phyloP scores from a whole-genome alignment of 2,888 invertebrate species.

The Galeruca laticollis region DNA sequence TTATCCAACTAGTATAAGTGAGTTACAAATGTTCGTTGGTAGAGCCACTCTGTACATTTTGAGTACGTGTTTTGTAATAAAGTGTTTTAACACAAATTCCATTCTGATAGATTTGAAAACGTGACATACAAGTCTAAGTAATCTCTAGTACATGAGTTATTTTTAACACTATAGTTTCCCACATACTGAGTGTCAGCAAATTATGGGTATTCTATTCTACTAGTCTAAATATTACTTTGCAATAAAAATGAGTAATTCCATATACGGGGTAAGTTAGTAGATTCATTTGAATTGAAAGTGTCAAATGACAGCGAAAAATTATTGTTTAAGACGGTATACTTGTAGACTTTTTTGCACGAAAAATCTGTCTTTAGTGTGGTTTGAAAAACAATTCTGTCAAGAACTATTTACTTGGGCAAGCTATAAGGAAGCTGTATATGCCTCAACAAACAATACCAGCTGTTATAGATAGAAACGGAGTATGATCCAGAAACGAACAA shows the following conservation, averaged over 20 bases:
- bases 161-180: constrained; percentile 20
- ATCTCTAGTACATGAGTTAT: constrained; percentile 5
- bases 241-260: neutral
- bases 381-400: too few relatives aligned
- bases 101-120: constrained; percentile 37
- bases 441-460: too few relatives aligned
- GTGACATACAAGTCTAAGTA: constrained; percentile 28
- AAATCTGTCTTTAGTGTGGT: too few relatives aligned
- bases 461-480: too few relatives aligned
- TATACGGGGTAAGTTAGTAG: neutral
- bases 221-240: constrained; percentile 13
- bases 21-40: neutral
- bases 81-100: constrained; percentile 39
- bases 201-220: constrained; percentile 15
- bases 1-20: too few relatives aligned
- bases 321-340: too few relatives aligned
- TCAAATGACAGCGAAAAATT: too few relatives aligned
- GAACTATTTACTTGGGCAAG: too few relatives aligned
- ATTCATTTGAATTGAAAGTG: neutral
- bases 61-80: constrained; percentile 45
- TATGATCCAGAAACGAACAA: too few relatives aligned
- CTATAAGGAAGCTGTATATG: too few relatives aligned
- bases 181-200: constrained; percentile 16
- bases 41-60: neutral
- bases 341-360: too few relatives aligned